These are phyloP conservation scores for Elymnias hypermnestra DNA, from an alignment of 1,140 invertebrate species.

Conservation along the genomic window DNA sequence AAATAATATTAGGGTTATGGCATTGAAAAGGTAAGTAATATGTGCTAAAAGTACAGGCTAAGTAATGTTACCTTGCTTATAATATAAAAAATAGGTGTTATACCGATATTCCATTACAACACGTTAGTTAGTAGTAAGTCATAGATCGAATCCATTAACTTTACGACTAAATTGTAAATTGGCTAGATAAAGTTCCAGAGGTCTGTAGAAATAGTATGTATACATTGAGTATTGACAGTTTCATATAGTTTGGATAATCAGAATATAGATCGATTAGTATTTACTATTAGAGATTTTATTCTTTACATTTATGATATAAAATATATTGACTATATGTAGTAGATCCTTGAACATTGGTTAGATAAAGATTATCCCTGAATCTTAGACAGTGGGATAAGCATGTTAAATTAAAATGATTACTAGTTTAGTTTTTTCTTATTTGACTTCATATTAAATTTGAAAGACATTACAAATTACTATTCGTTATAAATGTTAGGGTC, in stretches of 20 bases:
- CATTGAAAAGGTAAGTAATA: constrained; percentile 50
- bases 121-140: constrained; percentile 33
- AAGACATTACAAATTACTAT: constrained; percentile 20
- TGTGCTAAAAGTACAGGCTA: constrained; percentile 43
- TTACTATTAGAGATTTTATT: constrained; percentile 14
- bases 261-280: constrained; percentile 16
- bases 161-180: constrained; percentile 18
- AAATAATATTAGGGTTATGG: constrained; percentile 32
- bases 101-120: constrained; percentile 71
- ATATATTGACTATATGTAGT: constrained; percentile 9
- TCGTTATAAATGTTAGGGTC: too few relatives aligned
- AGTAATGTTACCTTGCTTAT: constrained; percentile 25
- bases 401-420: constrained; percentile 42
- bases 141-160: constrained; percentile 22
- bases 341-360: constrained; percentile 11
- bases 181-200: constrained; percentile 17
- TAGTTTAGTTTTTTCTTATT: constrained; percentile 48
- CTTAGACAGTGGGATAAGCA: constrained; percentile 61
- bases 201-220: constrained; percentile 19
- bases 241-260: constrained; percentile 17
- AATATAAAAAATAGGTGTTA: constrained; percentile 18
- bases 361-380: constrained; percentile 37
- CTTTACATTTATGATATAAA: constrained; percentile 12
- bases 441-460: constrained; percentile 29
- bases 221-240: constrained; percentile 12